Conservation (phyloP, 2,113 vertebrate genomes). For the Xiphophorus hellerii region DNA sequence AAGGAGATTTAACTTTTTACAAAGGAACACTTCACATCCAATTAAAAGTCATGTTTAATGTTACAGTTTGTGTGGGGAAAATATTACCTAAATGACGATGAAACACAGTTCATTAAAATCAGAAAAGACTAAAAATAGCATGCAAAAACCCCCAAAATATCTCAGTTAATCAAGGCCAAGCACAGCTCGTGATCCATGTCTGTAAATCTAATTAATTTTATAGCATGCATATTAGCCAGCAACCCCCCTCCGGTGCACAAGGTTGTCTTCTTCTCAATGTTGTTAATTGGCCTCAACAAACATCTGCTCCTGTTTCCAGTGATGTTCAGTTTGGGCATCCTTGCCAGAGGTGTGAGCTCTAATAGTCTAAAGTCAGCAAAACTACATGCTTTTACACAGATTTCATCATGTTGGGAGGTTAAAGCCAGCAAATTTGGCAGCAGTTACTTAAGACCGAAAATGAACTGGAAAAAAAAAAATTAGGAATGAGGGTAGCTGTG, state of each 20-base stretch:
- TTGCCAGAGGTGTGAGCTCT: conserved; percentile 14
- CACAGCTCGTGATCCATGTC: conserved; percentile 39
- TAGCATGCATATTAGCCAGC: conserved; percentile 58
- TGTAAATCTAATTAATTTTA: conserved; percentile 60
- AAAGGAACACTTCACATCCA: too few species aligned
- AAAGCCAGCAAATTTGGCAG: not conserved
- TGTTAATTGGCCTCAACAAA: conserved; percentile 74
- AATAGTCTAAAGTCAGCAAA: conserved; percentile 24
- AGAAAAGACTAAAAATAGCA: not conserved
- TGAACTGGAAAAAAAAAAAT: not conserved
- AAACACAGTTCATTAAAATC: not conserved
- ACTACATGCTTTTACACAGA: conserved; percentile 12
- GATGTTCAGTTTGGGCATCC: conserved; percentile 55
- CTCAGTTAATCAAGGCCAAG: conserved; percentile 9
- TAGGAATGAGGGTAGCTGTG: not conserved
- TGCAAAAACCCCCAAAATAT: not conserved
- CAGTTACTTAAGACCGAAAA: not conserved
- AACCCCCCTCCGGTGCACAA: conserved; percentile 59
- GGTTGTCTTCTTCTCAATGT: conserved; percentile 52
- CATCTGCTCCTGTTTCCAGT: conserved; percentile 75
- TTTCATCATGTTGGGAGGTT: not conserved
- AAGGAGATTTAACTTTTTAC: not conserved
- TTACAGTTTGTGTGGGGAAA: too few species aligned
- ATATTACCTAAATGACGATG: not conserved
- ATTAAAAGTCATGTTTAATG: too few species aligned